Percentiles rank a stretch among this genome's conserved stretches.
Evolutionary conservation across 2,113 vertebrate species (phyloP).

Genomic region (Elephantulus edwardii): DNA sequence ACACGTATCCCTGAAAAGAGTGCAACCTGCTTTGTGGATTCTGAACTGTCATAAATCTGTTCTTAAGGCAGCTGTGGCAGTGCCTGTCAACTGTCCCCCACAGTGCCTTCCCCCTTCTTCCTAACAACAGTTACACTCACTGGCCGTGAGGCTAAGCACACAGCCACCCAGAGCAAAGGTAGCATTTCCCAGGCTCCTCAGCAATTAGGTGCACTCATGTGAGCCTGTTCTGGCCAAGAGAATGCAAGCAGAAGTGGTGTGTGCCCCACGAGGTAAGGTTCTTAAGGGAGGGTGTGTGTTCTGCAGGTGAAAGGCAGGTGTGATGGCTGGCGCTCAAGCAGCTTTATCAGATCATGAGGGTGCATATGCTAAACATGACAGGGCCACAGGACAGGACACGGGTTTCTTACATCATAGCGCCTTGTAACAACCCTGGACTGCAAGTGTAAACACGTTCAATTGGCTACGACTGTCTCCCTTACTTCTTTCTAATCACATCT

Average conservation of each 20-base stretch:
- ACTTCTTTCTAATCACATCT: background rate
- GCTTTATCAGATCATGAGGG: background rate
- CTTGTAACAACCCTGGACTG: background rate
- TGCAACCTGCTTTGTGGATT: background rate
- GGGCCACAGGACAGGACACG: background rate
- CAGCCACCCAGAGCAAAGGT: background rate
- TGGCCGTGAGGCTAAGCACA: background rate
- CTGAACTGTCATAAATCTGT: background rate
- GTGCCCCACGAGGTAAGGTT: background rate
- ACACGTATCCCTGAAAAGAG: background rate
- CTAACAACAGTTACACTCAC: background rate
- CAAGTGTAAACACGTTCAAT: background rate
- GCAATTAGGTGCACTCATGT: background rate
- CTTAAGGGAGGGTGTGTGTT: background rate
- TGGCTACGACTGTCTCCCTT: background rate
- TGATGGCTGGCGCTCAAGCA: conserved; percentile 4
- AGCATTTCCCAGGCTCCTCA: conserved; percentile 3
- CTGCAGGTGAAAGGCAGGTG: background rate
- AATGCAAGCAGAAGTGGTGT: background rate
- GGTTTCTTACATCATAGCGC: background rate
- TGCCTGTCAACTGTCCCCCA: background rate
- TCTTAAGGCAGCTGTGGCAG: background rate
- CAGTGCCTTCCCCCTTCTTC: background rate
- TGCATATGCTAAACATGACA: background rate
- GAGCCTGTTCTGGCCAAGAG: background rate